Percentiles rank a stretch among this genome's conserved stretches.
These are phyloP conservation scores for Coelopa frigida DNA, from an alignment of 1,140 invertebrate genomes.

Conservation along the genomic window DNA sequence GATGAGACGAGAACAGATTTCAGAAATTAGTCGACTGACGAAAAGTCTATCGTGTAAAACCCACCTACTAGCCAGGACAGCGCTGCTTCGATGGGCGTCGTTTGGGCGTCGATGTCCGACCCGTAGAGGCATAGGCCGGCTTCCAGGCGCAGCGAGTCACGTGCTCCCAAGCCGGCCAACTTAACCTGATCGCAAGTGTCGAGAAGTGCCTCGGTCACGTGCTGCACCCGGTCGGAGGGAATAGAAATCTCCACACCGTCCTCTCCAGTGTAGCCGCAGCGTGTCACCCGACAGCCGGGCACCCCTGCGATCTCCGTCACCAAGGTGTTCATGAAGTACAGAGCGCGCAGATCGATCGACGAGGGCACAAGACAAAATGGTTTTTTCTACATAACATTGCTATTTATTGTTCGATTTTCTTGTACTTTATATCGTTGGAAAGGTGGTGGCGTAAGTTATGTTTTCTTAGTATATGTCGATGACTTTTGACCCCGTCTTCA, in stretches of 20 bases:
- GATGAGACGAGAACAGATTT: constrained; percentile 1
- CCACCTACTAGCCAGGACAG: constrained; percentile 83
- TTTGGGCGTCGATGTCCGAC: constrained; percentile 85
- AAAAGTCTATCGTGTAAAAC: no score
- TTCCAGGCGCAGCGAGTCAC: constrained; percentile 87
- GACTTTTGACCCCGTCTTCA: no score
- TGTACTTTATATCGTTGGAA: no score
- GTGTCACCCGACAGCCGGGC: constrained; percentile 69
- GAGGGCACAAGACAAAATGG: constrained; percentile 49
- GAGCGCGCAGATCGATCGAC: constrained; percentile 54
- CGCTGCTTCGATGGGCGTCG: constrained; percentile 88
- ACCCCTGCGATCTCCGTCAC: constrained; percentile 65
- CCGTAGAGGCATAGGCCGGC: constrained; percentile 97
- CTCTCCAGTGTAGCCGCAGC: constrained; percentile 94
- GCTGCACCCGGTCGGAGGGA: constrained; percentile 51
- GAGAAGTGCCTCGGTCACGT: constrained; percentile 64
- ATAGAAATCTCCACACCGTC: constrained; percentile 97
- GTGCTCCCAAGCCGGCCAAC: constrained; percentile 86
- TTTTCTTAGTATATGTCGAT: no score
- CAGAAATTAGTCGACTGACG: constrained; percentile 1
- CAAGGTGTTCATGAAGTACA: constrained; percentile 86
- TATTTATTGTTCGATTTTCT: no score
- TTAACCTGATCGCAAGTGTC: constrained; percentile 54
- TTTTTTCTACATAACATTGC: no score
- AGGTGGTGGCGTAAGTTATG: no score